phyloP scores from a whole-genome alignment of 2,113 vertebrate genomes.

The Sphaerodactylus townsendi region DNA sequence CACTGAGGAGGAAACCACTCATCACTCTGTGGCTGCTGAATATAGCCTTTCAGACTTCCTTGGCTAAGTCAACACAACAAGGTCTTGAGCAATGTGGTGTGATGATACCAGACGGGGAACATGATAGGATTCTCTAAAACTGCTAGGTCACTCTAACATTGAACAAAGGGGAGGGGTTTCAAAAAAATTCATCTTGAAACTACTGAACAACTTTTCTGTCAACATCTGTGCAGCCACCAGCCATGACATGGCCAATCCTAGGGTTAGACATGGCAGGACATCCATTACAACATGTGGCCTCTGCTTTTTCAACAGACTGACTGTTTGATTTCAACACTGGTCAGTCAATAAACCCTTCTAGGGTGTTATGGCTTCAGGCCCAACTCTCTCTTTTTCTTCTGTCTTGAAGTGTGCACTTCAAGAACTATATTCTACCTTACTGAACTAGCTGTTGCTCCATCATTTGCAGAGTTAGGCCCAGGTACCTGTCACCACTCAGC shows the following conservation, averaged over 20 bases:
- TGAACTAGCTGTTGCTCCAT: background rate
- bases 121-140: slow-evolving; percentile 13
- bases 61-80: slow-evolving; percentile 14
- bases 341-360: background rate
- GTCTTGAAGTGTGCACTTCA: background rate
- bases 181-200: background rate
- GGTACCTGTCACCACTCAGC: too few species aligned
- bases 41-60: background rate
- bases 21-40: slow-evolving; percentile 20
- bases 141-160: slow-evolving; percentile 1
- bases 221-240: background rate
- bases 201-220: background rate
- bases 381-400: background rate
- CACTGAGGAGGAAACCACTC: slow-evolving; percentile 8
- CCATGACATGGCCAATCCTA: background rate
- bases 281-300: background rate
- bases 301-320: background rate
- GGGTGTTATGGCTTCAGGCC: background rate
- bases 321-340: background rate
- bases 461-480: background rate
- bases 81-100: background rate
- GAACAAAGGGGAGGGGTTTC: slow-evolving; percentile 1
- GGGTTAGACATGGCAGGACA: background rate
- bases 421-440: background rate
- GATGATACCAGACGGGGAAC: slow-evolving; percentile 43